phyloP scores from a whole-genome alignment of 1,140 invertebrate species.

The Lineus longissimus region DNA sequence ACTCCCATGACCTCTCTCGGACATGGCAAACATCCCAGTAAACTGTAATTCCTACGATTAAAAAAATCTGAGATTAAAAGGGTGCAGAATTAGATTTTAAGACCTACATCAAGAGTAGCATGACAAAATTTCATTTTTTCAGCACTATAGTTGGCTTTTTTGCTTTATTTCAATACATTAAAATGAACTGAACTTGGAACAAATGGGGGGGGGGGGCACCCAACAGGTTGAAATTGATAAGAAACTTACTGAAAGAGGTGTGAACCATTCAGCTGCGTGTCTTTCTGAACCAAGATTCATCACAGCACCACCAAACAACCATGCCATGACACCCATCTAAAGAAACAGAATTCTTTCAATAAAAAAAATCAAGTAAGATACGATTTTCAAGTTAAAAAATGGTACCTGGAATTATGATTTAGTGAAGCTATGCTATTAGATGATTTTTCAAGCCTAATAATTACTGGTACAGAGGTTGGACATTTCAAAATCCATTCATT shows the following conservation, averaged over 20 bases:
- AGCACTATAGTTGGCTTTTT: not conserved
- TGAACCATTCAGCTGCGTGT: not conserved
- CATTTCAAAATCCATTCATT: too few relatives aligned
- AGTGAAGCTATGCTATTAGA: too few relatives aligned
- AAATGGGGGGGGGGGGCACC: too few relatives aligned
- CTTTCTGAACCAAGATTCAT: conserved; percentile 1
- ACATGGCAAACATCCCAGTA: conserved; percentile 11
- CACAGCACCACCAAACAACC: conserved; percentile 10
- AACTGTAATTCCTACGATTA: not conserved
- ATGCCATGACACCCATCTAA: conserved; percentile 9
- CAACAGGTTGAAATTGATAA: too few relatives aligned
- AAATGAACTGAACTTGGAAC: too few relatives aligned
- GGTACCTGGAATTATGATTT: too few relatives aligned
- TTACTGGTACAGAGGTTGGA: too few relatives aligned
- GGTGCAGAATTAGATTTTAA: not conserved
- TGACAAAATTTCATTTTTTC: too few relatives aligned
- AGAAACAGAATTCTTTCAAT: not conserved
- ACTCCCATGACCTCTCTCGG: conserved; percentile 6
- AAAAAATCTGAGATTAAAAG: not conserved
- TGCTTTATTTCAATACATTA: too few relatives aligned
- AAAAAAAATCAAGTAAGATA: not conserved
- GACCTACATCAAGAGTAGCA: too few relatives aligned
- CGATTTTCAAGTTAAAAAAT: not conserved
- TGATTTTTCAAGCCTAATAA: too few relatives aligned
- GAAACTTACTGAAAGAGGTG: conserved; percentile 2